These are phyloP conservation scores for Acipenser ruthenus DNA, from an alignment of 2,797 vertebrate species.

Conservation along the genomic window DNA sequence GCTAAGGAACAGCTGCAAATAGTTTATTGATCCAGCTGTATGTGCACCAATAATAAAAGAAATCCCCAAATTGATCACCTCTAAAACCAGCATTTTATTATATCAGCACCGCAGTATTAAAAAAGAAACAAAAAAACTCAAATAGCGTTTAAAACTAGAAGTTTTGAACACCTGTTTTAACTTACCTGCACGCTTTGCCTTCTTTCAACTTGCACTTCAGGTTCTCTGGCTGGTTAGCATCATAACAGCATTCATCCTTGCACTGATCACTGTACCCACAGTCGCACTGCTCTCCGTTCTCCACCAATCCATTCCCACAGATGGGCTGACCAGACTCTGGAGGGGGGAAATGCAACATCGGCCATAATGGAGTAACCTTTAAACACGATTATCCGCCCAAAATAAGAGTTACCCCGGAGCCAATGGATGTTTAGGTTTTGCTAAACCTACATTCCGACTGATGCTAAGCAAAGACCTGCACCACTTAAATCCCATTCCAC, in stretches of 20 bases:
- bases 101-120: neutral
- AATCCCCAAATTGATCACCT: neutral
- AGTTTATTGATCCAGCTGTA: no score
- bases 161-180: neutral
- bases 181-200: conserved; percentile 75
- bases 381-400: no score
- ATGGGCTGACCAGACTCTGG: conserved; percentile 92
- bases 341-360: neutral
- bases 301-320: conserved; percentile 91
- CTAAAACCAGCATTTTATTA: neutral
- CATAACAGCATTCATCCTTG: conserved; percentile 76
- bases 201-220: conserved; percentile 74
- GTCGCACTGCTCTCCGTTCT: conserved; percentile 83
- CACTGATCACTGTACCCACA: conserved; percentile 93
- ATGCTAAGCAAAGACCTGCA: no score
- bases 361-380: no score
- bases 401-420: no score
- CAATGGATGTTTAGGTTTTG: no score
- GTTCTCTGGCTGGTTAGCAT: conserved; percentile 69
- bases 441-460: no score
- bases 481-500: no score
- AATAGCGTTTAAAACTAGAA: no score
- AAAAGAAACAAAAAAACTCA: neutral
- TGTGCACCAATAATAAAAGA: no score
- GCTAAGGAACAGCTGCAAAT: no score